A percentile compares a stretch with the other conserved stretches of the same genome.
These are phyloP conservation scores for Butastur rufipennis DNA, from an alignment of 2,113 vertebrate species.

Conservation along the genomic window DNA sequence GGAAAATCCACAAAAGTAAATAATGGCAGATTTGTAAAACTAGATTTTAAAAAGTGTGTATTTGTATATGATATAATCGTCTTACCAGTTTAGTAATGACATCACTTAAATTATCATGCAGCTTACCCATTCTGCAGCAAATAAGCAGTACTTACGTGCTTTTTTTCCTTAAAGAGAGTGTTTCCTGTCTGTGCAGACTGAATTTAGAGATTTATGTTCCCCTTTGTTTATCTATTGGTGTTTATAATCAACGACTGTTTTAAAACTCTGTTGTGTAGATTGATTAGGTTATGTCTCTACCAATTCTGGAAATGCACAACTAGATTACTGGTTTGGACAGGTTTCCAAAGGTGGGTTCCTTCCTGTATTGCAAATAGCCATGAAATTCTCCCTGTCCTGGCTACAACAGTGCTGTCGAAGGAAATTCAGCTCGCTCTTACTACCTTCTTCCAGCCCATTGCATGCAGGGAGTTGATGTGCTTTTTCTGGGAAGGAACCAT, in stretches of 20 bases:
- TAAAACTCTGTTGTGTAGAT: conserved; percentile 25
- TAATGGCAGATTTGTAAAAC: background rate
- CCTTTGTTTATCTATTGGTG: background rate
- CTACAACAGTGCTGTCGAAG: background rate
- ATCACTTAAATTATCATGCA: background rate
- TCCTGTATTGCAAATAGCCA: background rate
- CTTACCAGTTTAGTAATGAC: background rate
- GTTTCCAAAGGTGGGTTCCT: background rate
- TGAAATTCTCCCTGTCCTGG: background rate
- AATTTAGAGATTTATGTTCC: background rate
- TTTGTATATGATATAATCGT: background rate
- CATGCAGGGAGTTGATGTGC: too few relatives aligned
- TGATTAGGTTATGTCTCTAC: conserved; percentile 43
- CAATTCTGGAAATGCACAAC: background rate
- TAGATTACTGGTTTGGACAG: background rate
- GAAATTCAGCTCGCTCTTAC: background rate
- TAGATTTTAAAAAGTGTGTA: background rate
- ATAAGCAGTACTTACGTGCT: background rate
- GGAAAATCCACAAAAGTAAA: background rate
- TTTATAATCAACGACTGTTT: conserved; percentile 30
- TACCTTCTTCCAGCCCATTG: background rate
- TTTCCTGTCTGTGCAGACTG: background rate
- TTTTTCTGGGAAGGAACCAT: background rate
- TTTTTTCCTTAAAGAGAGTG: background rate
- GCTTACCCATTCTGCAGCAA: background rate